Evolutionary conservation across 2,113 vertebrate species (phyloP), one percentile per base, ranked within the genome.

Genomic region (Phalacrocorax carbo): DNA sequence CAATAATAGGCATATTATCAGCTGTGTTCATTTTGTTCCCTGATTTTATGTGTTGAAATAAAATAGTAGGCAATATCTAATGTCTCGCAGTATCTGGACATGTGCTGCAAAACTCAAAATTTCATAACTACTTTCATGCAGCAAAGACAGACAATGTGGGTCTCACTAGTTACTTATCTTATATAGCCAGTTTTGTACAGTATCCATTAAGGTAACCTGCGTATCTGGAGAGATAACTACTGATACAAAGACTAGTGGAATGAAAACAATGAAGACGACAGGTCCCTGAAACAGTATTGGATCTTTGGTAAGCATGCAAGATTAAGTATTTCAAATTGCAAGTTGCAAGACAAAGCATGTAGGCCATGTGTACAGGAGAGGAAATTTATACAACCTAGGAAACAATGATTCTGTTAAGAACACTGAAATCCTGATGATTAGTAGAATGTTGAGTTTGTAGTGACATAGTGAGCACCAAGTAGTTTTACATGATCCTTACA

Each of bases 171-270:
- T 55, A 46, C 11, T 40, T 76, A 54, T 14, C 11, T 36, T 76
- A 48, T 17, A 32, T 15, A 52, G 2, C 8, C 38, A 61, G 22
- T 27, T 61, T 65, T 15, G 52, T 19, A 36, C 1, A 15, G 30
- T 7, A 72, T 7, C 30, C 30, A 2, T 10, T 25, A 64, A 51
- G 17, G 16, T 9, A 78, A 62, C 10, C n/a, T 51, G 61, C 1
- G 0, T 11, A 4, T 22, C 30, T 83, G 23, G 27, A 52, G 36
- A 51, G 30, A 85, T 10, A 68, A 52, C 11, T 36, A 52, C 44
- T 9, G 2, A n/a, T 9, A 29, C 0, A 7, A 42, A 81, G 13
- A n/a, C 3, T 2, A 36, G 2, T 29, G 20, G 16, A 58, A 84
- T 13, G 10, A 55, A 83, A 86, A 57, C 2, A 52, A 44, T 23